These are phyloP conservation scores for Saccostrea cuccullata DNA, from an alignment of 1,140 invertebrate species.

Conservation along the genomic window DNA sequence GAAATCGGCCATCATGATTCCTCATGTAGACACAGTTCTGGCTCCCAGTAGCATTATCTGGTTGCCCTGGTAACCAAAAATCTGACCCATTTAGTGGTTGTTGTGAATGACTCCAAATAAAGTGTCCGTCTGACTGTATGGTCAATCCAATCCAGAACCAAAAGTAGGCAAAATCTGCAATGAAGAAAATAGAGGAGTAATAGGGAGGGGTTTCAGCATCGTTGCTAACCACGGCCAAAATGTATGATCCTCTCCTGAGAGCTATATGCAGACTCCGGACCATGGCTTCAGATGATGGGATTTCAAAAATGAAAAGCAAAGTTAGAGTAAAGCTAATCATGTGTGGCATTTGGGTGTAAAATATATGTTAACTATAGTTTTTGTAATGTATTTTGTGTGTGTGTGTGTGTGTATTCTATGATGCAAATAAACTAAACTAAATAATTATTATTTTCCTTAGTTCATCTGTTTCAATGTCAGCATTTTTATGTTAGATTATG, in stretches of 20 bases:
- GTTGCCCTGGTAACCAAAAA: slow-evolving; percentile 6
- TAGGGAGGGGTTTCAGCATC: background rate
- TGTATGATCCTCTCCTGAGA: too few species aligned
- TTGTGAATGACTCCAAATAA: background rate
- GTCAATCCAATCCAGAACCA: slow-evolving; percentile 22
- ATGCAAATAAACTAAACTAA: too few species aligned
- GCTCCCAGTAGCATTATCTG: background rate
- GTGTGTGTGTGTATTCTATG: too few species aligned
- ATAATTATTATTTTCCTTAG: too few species aligned
- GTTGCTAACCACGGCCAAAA: too few species aligned
- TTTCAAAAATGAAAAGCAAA: background rate
- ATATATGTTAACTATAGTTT: too few species aligned
- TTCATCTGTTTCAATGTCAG: too few species aligned
- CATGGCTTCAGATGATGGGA: too few species aligned
- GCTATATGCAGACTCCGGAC: too few species aligned
- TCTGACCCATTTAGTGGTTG: background rate
- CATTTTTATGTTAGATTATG: too few species aligned
- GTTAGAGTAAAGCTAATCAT: too few species aligned
- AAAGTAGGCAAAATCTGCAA: background rate
- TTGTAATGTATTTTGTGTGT: too few species aligned
- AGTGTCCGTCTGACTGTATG: background rate
- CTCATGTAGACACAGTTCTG: slow-evolving; percentile 25
- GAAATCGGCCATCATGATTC: background rate
- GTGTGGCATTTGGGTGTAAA: background rate
- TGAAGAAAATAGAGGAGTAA: background rate